Evolutionary conservation across 2,113 vertebrate genomes (phyloP).

Genomic region (Miniopterus natalensis): DNA sequence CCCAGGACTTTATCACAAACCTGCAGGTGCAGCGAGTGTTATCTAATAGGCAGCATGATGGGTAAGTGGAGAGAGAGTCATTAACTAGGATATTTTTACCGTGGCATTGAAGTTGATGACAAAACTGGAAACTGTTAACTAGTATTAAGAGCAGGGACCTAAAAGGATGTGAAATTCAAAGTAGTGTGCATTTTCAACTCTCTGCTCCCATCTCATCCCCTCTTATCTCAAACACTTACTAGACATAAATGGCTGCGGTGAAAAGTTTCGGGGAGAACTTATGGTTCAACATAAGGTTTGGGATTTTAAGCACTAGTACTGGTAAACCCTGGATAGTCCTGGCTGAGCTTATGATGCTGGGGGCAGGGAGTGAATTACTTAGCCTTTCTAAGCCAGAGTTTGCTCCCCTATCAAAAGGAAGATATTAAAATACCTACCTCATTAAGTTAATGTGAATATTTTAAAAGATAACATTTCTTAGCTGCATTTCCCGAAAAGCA

Average conservation of each 20-base stretch:
- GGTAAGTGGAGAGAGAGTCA: neutral
- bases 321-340: neutral
- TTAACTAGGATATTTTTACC: slow-evolving; percentile 26
- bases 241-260: neutral
- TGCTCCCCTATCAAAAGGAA: neutral
- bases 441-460: neutral
- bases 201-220: neutral
- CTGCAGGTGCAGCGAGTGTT: neutral
- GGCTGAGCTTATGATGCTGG: neutral
- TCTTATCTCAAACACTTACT: neutral
- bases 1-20: neutral
- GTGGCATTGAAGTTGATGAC: slow-evolving; percentile 23
- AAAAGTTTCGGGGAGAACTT: neutral
- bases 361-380: neutral
- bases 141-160: neutral
- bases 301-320: neutral
- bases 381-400: neutral
- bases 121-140: neutral
- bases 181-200: neutral
- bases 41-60: neutral
- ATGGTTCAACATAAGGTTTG: neutral
- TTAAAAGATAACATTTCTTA: slow-evolving; percentile 17
- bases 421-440: neutral
- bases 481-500: neutral
- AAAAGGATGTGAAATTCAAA: slow-evolving; percentile 40